phyloP scores from a whole-genome alignment of 1,140 invertebrate genomes.

The Panulirus ornatus region DNA sequence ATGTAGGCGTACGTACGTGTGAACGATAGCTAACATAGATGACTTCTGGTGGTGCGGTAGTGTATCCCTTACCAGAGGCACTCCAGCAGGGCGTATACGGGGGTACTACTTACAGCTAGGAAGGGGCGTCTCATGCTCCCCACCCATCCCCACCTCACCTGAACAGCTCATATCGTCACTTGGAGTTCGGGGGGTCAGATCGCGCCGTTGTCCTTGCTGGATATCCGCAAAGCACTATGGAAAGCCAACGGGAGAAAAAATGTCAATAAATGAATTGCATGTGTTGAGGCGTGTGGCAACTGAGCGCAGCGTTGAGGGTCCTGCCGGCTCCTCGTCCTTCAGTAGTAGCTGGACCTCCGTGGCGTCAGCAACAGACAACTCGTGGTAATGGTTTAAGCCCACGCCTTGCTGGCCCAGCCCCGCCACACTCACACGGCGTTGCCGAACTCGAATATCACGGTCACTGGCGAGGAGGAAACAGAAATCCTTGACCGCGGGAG shows the following conservation, averaged over 20 bases:
- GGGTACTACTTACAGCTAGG: too few species aligned
- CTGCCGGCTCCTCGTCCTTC: slow-evolving; percentile 35
- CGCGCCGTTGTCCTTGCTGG: neutral
- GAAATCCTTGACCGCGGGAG: neutral
- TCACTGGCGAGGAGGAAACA: neutral
- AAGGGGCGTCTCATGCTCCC: too few species aligned
- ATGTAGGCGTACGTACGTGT: too few species aligned
- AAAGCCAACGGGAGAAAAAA: slow-evolving; percentile 23
- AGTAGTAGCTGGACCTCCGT: slow-evolving; percentile 35
- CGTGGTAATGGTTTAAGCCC: slow-evolving; percentile 1
- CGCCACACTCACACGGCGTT: neutral
- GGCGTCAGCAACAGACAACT: neutral
- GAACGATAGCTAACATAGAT: too few species aligned
- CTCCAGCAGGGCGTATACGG: too few species aligned
- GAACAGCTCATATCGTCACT: too few species aligned
- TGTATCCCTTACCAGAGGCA: too few species aligned
- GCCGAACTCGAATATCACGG: neutral
- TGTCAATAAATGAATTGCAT: slow-evolving; percentile 38
- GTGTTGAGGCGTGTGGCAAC: slow-evolving; percentile 30
- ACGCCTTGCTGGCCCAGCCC: neutral
- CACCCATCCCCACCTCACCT: too few species aligned
- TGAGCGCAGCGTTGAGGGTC: slow-evolving; percentile 15
- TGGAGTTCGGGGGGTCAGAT: too few species aligned
- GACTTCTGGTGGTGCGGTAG: too few species aligned
- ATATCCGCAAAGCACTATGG: neutral